phyloP scores from a whole-genome alignment of 2,797 vertebrate genomes.

The Sebastes jordani region DNA sequence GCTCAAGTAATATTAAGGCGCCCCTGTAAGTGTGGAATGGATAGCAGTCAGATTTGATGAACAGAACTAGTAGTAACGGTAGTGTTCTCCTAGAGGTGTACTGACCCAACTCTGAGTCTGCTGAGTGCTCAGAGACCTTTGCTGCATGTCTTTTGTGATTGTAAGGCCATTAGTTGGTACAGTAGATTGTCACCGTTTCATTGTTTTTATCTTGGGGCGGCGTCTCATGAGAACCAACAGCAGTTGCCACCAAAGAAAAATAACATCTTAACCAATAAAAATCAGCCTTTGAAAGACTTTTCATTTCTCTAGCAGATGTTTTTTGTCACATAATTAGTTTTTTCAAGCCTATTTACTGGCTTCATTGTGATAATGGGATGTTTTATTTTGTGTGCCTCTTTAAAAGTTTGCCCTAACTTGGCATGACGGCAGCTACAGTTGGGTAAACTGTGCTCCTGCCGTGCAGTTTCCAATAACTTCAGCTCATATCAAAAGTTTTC shows the following conservation, averaged over 20 bases:
- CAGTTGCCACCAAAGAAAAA: slow-evolving; percentile 4
- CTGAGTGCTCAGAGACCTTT: not conserved
- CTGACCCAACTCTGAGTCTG: not conserved
- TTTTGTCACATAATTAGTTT: not conserved
- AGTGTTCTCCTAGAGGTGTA: not conserved
- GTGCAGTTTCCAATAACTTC: not conserved
- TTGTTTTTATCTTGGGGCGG: not conserved
- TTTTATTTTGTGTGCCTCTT: not conserved
- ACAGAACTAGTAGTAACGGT: not conserved
- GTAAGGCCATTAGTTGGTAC: not conserved
- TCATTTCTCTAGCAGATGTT: not conserved
- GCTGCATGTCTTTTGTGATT: not conserved
- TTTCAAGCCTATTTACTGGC: not conserved
- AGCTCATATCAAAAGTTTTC: slow-evolving; percentile 11
- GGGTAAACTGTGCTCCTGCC: slow-evolving; percentile 1
- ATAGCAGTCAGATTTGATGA: not conserved
- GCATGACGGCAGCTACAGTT: not conserved
- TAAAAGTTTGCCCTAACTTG: not conserved
- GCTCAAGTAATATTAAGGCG: too few species aligned
- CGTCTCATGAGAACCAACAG: slow-evolving; percentile 5
- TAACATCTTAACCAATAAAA: not conserved
- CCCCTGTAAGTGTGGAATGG: not conserved
- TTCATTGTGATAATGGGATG: not conserved
- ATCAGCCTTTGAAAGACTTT: slow-evolving; percentile 1
- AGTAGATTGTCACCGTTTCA: not conserved